Percentiles rank a stretch among this genome's conserved stretches.
Conservation (phyloP, 2,113 vertebrate genomes). For the Zapus hudsonius region DNA sequence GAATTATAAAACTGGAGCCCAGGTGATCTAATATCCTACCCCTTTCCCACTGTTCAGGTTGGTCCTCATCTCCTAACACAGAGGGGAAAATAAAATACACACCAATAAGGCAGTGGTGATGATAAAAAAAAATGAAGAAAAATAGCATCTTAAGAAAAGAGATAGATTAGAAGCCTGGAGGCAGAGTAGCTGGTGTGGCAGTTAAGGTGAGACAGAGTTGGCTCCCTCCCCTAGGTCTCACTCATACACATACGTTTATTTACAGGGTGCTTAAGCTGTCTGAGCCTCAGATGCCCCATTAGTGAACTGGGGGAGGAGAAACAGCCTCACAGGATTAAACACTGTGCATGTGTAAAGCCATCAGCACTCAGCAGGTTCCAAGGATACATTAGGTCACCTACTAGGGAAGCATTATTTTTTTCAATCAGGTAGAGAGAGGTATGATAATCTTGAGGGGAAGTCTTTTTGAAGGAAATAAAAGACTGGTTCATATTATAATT, state of each 20-base stretch:
- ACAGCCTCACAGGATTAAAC: not conserved
- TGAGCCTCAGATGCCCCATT: not conserved
- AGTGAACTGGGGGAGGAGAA: not conserved
- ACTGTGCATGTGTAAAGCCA: not conserved
- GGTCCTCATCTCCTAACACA: not conserved
- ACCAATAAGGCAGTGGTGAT: not conserved
- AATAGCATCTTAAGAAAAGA: not conserved
- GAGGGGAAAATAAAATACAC: not conserved
- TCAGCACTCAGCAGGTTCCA: not conserved
- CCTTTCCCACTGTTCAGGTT: not conserved
- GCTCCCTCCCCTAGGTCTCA: not conserved
- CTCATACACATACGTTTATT: not conserved
- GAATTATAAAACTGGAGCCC: not conserved
- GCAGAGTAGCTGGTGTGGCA: not conserved
- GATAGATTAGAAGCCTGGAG: not conserved
- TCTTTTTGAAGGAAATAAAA: constrained; percentile 7
- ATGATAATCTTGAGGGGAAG: not conserved
- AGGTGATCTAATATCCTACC: rapidly evolving
- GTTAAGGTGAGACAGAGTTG: not conserved
- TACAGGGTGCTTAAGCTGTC: not conserved
- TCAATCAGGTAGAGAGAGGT: not conserved
- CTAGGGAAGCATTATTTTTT: not conserved
- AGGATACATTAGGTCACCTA: not conserved
- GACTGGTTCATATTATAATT: not conserved
- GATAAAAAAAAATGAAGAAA: not conserved